phyloP scores from a whole-genome alignment of 1,140 invertebrate species.

The Drosophila repletoides region DNA sequence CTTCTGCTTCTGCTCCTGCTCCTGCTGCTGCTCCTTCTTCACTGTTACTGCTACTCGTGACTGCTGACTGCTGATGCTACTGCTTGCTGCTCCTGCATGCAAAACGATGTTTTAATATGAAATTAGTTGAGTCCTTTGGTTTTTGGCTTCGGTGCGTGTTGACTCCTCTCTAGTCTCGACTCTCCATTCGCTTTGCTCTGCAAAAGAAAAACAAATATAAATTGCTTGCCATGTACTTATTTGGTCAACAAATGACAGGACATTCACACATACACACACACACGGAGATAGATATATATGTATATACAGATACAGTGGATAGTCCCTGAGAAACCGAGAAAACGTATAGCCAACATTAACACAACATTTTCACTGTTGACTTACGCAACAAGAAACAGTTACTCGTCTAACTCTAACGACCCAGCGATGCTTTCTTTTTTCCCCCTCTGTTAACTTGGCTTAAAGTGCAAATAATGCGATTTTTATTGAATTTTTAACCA shows the following conservation, averaged over 20 bases:
- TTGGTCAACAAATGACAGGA: constrained; percentile 80
- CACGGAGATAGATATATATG: not conserved
- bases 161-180: constrained; percentile 8
- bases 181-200: constrained; percentile 12
- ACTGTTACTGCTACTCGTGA: too few species aligned
- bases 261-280: constrained; percentile 47
- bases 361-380: constrained; percentile 78
- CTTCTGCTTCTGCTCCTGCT: not conserved
- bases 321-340: constrained; percentile 9
- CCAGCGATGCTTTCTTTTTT: not conserved
- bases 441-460: constrained; percentile 42
- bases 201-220: constrained; percentile 80
- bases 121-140: constrained; percentile 80
- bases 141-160: constrained; percentile 65
- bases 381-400: constrained; percentile 75
- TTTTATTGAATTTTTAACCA: constrained; percentile 55
- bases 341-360: constrained; percentile 75
- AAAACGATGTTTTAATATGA: constrained; percentile 81
- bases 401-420: constrained; percentile 30
- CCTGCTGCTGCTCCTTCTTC: not conserved
- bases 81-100: constrained; percentile 63
- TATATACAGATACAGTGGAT: not conserved
- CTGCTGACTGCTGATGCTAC: not conserved
- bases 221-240: constrained; percentile 80
- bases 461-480: constrained; percentile 49